Evolutionary conservation across 2,888 invertebrate species (phyloP), one percentile per base, ranked within the genome.

Genomic region (Blastobasis adustella): DNA sequence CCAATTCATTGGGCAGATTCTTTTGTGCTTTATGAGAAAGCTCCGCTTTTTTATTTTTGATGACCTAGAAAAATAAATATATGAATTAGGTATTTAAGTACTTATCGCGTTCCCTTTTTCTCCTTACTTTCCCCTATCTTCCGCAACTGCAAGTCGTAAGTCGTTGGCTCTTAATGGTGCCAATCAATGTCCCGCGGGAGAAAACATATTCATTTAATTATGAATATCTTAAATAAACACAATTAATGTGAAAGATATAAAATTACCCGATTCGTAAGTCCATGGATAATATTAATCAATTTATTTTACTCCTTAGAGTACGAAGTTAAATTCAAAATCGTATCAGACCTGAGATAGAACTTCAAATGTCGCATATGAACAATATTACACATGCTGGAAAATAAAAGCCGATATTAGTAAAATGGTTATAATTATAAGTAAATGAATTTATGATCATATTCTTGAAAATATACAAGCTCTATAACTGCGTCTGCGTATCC

Each of bases 401-500:
- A 45, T 45, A 45, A 7, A 10, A 46, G 36, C 9, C 9, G 36
- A 42, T 41, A 23, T 43, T 10, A 37, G 36, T 6, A 38, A 23
- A 38, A 6, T 0, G 23, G 36, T 46, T 46, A 9, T n/a, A 8
- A 10, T n/a, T 9, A 37, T 10, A n/a, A n/a, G n/a, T 8, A 10
- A 37, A 9, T 37, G 9, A 36, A 8, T 45, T 46, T n/a, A 9
- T 36, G 23, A 36, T 42, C 6, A 42, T 6, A 40, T 36, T 23
- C 10, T 23, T 23, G 23, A 10, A 37, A 5, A 9, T 48, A 4
- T 10, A 67, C 80, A 78, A 59, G 88, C 82, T 95, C 94, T 91
- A 95, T 94, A 0, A 95, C 95, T 55, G 95, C 95, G 91, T 94
- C 92, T 5, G 95, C 95, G 66, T 95, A 95, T 65, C 95, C 94